Percentiles rank a stretch among this genome's conserved stretches.
phyloP scores from a whole-genome alignment of 2,113 vertebrate species.

The Copsychus sechellarum region DNA sequence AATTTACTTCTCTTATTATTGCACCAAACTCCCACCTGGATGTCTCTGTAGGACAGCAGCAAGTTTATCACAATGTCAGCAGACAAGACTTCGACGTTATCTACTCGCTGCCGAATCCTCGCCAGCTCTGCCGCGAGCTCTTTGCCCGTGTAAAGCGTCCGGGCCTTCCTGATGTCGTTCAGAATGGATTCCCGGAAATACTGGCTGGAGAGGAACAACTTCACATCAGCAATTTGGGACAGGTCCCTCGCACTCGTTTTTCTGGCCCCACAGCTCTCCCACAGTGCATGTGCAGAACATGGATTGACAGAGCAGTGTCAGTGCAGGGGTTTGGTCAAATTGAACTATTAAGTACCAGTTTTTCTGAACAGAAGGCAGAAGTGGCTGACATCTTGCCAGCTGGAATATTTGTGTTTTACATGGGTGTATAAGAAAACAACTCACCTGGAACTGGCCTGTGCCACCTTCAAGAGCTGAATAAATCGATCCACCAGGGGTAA shows the following conservation, averaged over 20 bases:
- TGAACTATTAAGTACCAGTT: not conserved
- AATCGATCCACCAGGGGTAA: conserved; percentile 94
- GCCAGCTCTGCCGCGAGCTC: conserved; percentile 89
- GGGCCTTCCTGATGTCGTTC: conserved; percentile 93
- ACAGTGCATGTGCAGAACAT: not conserved
- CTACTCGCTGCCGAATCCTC: conserved; percentile 92
- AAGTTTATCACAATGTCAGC: conserved; percentile 97
- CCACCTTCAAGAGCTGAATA: conserved; percentile 89
- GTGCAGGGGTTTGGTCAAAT: not conserved
- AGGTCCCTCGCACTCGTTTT: not conserved
- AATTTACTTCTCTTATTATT: not conserved
- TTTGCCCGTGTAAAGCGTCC: conserved; percentile 87
- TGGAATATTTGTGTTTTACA: not conserved
- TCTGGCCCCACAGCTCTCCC: not conserved
- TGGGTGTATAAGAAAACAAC: not conserved
- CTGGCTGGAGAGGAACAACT: conserved; percentile 77
- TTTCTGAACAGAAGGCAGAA: not conserved
- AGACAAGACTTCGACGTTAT: conserved; percentile 94
- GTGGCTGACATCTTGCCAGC: not conserved
- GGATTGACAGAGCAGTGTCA: not conserved
- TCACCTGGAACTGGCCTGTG: conserved; percentile 91
- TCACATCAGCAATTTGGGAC: not conserved
- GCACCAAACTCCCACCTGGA: conserved; percentile 82
- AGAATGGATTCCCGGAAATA: conserved; percentile 94
- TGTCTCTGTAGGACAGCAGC: conserved; percentile 95